These are phyloP conservation scores for Cryptophagus acutangulus DNA, from an alignment of 2,888 invertebrate genomes.

Conservation along the genomic window DNA sequence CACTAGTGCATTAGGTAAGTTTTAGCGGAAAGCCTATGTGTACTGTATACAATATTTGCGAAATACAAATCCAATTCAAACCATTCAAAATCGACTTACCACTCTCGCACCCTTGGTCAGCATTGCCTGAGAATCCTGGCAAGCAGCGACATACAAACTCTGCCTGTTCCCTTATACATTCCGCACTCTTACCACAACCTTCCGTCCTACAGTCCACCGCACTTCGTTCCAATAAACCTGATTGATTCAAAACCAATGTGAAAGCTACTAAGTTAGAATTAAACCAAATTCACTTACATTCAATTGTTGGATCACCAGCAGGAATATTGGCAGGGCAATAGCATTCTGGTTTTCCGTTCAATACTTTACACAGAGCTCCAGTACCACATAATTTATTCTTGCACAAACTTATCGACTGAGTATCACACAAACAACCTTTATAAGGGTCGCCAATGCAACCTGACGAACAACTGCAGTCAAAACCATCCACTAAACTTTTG, in stretches of 20 bases:
- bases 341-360: constrained; percentile 66
- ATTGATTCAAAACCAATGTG: constrained; percentile 15
- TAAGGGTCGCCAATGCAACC: constrained; percentile 79
- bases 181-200: constrained; percentile 81
- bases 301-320: constrained; percentile 76
- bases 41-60: constrained; percentile 26
- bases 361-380: constrained; percentile 74
- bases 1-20: constrained; percentile 32
- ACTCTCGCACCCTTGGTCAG: constrained; percentile 66
- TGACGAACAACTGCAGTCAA: constrained; percentile 74
- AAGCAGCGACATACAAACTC: constrained; percentile 79
- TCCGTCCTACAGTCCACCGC: constrained; percentile 74
- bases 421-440: constrained; percentile 73
- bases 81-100: constrained; percentile 49
- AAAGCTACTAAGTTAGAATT: constrained; percentile 30
- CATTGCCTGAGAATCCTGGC: constrained; percentile 68
- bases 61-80: not conserved
- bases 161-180: constrained; percentile 79
- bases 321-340: constrained; percentile 80
- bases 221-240: constrained; percentile 57
- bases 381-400: constrained; percentile 73
- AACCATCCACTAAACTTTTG: constrained; percentile 61
- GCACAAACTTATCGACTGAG: constrained; percentile 65
- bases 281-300: constrained; percentile 62
- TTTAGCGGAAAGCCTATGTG: constrained; percentile 34